A percentile compares a stretch with the other conserved stretches of the same genome.
phyloP scores from a whole-genome alignment of 2,113 vertebrate genomes.

The Onychostruthus taczanowskii region DNA sequence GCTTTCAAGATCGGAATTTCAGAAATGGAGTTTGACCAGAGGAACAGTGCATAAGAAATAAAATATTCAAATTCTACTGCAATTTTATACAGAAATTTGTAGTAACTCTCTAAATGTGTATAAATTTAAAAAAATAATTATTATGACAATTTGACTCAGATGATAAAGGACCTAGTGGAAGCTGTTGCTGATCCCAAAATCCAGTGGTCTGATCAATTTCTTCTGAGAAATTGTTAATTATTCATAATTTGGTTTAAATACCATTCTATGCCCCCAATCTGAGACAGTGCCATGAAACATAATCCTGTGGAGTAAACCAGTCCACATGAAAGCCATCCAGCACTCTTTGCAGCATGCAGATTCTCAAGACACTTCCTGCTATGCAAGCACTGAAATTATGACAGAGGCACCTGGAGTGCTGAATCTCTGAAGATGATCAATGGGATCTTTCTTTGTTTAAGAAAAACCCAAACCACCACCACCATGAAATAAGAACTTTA shows the following conservation, averaged over 20 bases:
- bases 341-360: background rate
- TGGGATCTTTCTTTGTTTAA: background rate
- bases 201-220: background rate
- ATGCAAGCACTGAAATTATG: background rate
- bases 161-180: background rate
- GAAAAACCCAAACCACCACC: background rate
- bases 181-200: background rate
- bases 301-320: background rate
- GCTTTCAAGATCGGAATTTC: constrained; percentile 31
- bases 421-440: background rate
- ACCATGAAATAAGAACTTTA: background rate
- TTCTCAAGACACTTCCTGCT: background rate
- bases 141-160: background rate
- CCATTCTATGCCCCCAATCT: background rate
- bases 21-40: constrained; percentile 23
- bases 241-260: background rate
- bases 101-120: background rate
- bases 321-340: background rate
- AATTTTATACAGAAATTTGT: constrained; percentile 3
- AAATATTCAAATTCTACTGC: constrained; percentile 11
- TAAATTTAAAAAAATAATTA: background rate
- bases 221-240: background rate
- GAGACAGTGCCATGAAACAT: background rate
- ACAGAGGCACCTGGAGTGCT: constrained; percentile 1
- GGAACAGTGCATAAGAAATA: constrained; percentile 17